Conservation (phyloP, 2,797 vertebrate species). For the Dicrostonyx torquatus region DNA sequence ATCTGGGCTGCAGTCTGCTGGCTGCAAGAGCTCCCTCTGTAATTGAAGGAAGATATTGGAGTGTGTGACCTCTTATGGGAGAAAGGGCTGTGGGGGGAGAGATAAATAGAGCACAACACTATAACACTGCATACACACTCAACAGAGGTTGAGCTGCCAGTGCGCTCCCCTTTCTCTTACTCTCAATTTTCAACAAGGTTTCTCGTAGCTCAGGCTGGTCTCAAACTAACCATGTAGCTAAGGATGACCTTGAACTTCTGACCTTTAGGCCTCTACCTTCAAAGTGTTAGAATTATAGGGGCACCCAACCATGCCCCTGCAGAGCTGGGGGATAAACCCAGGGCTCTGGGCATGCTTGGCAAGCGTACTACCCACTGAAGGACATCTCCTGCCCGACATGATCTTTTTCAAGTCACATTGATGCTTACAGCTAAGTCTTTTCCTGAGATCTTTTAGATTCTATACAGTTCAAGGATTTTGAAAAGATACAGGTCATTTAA, state of each 20-base stretch:
- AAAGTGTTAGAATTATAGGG: neutral
- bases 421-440: neutral
- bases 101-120: neutral
- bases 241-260: neutral
- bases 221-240: neutral
- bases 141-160: neutral
- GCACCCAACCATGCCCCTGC: too few species aligned
- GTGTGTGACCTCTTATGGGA: neutral
- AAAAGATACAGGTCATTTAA: conserved; percentile 1
- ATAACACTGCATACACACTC: neutral
- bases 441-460: conserved; percentile 23
- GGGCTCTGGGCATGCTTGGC: neutral
- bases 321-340: too few species aligned
- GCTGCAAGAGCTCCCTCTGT: neutral
- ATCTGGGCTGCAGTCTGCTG: neutral
- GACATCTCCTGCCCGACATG: neutral
- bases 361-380: neutral
- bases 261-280: neutral
- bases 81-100: neutral
- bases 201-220: neutral
- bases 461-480: neutral
- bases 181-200: neutral
- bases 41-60: neutral
- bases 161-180: neutral
- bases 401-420: neutral